Base-by-base conservation (phyloP, 2,113 vertebrate species). In the Nerophis lumbriciformis region DNA sequence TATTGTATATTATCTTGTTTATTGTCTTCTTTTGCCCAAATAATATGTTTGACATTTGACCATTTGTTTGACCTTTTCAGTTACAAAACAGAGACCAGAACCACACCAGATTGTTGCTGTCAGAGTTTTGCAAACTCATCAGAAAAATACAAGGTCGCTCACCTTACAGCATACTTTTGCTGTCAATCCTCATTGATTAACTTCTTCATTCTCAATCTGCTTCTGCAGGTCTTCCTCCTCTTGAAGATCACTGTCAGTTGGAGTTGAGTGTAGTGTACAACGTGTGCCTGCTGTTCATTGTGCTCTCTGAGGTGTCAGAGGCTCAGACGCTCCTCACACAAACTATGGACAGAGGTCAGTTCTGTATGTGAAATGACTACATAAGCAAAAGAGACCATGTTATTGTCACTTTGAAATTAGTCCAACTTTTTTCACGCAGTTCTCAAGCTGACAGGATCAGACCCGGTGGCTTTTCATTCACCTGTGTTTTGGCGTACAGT, bases 251-350 rank as follows among this genome's bases (percentile, higher is more conserved):
- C 37, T n/a, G 66, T 8, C 69, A 71, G 21, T 48, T 92, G 72
- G 91, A 91, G 67, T 61, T 90, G 60, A 72, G 83, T 5, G 87
- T 89, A 44, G 75, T 77, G 39, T 91, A 82, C 73, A 92, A 91
- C 62, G 67, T 72, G 11, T 80, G 83, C 58, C 28, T 88, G n/a
- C 85, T 81, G 63, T 75, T 71, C 5, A 56, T 81, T 48, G 64
- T 75, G 45, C 75, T 68, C 48, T 78, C 78, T 53, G 68, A 75
- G 48, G 66, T 83, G 61, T 57, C 66, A 4, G 85, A 88, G 39
- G 78, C 75, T 13, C 65, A 86, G 53, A 45, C 79, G 37, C 71
- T 77, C 39, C 79, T 92, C 50, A 77, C 6, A 28, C 65, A 69
- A 54, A 71, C 75, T 21, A 63, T 80, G 57, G 36, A 80, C 11